Conservation (phyloP, 2,797 vertebrate genomes). For the Cuculus canorus region DNA sequence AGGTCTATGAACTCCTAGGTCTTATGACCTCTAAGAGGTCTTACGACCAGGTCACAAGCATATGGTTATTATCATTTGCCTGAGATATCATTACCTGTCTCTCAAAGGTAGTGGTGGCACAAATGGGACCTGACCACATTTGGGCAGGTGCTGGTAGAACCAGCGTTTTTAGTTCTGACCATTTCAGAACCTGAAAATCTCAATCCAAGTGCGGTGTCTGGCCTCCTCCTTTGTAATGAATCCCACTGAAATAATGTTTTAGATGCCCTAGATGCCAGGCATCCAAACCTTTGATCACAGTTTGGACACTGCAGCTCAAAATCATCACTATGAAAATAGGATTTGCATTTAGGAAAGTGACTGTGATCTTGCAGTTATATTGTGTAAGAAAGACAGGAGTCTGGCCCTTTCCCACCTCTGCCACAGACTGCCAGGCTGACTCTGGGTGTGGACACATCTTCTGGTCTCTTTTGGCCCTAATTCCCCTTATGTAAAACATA, state of each 20-base stretch:
- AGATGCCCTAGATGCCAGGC: neutral
- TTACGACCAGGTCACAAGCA: neutral
- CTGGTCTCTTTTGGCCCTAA: neutral
- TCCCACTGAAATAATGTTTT: neutral
- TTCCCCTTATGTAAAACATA: neutral
- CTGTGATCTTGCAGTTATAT: neutral
- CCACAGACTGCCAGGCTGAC: neutral
- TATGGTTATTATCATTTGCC: neutral
- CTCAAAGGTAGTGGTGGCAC: neutral
- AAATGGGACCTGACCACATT: neutral
- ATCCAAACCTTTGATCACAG: neutral
- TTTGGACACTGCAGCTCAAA: neutral
- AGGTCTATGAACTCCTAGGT: neutral
- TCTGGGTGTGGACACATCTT: neutral
- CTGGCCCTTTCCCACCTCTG: neutral
- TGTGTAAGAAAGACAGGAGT: neutral
- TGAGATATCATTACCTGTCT: neutral
- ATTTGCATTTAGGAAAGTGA: neutral
- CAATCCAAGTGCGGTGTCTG: neutral
- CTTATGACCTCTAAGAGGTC: neutral
- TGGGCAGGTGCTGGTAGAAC: neutral
- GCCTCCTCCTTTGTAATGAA: neutral
- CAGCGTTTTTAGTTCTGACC: neutral
- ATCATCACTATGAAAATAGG: neutral
- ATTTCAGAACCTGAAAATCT: neutral